These are phyloP conservation scores for Melipona bicolor DNA, from an alignment of 2,888 invertebrate genomes.

Conservation along the genomic window DNA sequence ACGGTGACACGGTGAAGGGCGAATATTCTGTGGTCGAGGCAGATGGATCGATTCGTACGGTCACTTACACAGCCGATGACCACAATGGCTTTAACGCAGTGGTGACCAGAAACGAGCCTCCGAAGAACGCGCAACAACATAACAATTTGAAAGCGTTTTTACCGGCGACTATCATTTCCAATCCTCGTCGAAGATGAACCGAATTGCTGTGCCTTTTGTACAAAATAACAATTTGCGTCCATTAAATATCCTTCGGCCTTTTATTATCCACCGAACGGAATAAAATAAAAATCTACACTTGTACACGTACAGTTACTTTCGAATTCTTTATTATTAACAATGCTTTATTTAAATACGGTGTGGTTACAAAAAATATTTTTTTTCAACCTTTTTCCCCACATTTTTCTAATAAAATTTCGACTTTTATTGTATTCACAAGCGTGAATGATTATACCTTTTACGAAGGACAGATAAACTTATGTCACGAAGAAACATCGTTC, in stretches of 20 bases:
- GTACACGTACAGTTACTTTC: not conserved
- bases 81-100: slow-evolving; percentile 78
- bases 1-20: slow-evolving; percentile 78
- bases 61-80: slow-evolving; percentile 78
- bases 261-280: not conserved
- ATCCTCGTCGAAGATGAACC: not conserved
- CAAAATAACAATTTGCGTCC: not conserved
- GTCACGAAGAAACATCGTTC: not conserved
- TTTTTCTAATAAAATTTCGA: slow-evolving; percentile 18
- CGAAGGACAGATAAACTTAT: not conserved
- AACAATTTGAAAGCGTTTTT: slow-evolving; percentile 56
- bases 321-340: slow-evolving; percentile 41
- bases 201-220: not conserved
- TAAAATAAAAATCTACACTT: not conserved
- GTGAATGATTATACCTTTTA: not conserved
- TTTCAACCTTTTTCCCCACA: slow-evolving; percentile 3
- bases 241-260: too few relatives aligned
- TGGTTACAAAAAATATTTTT: slow-evolving; percentile 43
- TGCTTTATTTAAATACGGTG: slow-evolving; percentile 34
- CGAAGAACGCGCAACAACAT: slow-evolving; percentile 50
- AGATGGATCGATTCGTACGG: slow-evolving; percentile 78
- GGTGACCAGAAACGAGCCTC: slow-evolving; percentile 73
- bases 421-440: not conserved
- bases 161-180: slow-evolving; percentile 41
- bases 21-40: slow-evolving; percentile 80